Percentiles rank a stretch among this genome's conserved stretches.
Evolutionary conservation across 1,140 invertebrate species (phyloP).

Genomic region (Neuroterus valhalla): DNA sequence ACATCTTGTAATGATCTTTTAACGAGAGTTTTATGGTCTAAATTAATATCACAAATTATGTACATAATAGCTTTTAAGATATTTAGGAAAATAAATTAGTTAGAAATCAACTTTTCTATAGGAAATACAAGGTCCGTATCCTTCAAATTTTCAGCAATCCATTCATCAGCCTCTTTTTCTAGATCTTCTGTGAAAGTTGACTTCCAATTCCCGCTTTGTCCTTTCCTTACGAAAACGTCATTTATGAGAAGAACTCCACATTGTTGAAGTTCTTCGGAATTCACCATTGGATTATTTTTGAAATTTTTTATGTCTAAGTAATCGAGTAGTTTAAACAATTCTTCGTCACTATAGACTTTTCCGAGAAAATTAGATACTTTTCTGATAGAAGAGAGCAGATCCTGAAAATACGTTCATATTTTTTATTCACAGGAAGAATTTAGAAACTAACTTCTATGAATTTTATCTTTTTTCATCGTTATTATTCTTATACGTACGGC

Average conservation of each 20-base stretch:
- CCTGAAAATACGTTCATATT: slow-evolving; percentile 63
- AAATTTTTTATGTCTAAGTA: slow-evolving; percentile 85
- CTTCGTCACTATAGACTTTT: slow-evolving; percentile 74
- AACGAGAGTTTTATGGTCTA: background rate
- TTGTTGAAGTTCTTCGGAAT: slow-evolving; percentile 78
- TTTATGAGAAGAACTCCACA: slow-evolving; percentile 75
- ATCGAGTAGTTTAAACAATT: slow-evolving; percentile 76
- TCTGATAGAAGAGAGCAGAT: slow-evolving; percentile 75
- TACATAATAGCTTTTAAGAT: background rate
- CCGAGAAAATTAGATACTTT: slow-evolving; percentile 78
- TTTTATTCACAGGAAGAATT: too few relatives aligned
- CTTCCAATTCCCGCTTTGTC: slow-evolving; percentile 79
- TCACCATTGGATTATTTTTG: slow-evolving; percentile 83
- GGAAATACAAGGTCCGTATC: slow-evolving; percentile 77
- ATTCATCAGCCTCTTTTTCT: slow-evolving; percentile 76
- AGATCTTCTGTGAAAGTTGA: slow-evolving; percentile 79
- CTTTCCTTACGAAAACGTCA: slow-evolving; percentile 79
- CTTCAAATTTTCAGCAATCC: slow-evolving; percentile 79
- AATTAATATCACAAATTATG: background rate
- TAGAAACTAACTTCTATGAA: background rate
- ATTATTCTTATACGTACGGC: slow-evolving; percentile 70
- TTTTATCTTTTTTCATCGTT: background rate
- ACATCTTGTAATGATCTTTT: background rate
- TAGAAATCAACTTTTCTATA: background rate
- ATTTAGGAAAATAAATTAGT: background rate